Evolutionary conservation across 1,140 invertebrate species (phyloP).

Genomic region (Cyclina sinensis): DNA sequence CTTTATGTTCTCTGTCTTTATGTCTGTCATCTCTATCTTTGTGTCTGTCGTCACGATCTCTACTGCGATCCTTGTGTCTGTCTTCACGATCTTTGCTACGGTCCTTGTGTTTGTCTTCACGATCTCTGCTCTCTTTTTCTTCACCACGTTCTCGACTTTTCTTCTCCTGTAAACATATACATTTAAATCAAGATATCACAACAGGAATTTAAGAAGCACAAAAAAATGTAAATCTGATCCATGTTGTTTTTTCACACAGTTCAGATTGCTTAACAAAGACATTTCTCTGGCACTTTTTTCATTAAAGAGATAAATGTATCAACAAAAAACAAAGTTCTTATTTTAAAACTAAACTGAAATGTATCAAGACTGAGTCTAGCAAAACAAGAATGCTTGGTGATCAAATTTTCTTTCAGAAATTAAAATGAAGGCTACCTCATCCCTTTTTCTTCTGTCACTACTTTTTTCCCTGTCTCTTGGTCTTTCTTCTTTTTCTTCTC

Average conservation of each 20-base stretch:
- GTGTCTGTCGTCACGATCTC: slow-evolving; percentile 58
- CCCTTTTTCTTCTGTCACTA: slow-evolving; percentile 69
- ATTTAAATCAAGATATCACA: too few species aligned
- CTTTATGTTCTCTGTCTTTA: slow-evolving; percentile 56
- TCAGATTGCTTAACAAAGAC: neutral
- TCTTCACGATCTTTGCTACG: slow-evolving; percentile 68
- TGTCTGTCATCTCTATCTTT: slow-evolving; percentile 69
- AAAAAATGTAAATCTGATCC: neutral
- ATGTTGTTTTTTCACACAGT: too few species aligned
- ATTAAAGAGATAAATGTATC: too few species aligned
- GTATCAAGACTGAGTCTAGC: too few species aligned
- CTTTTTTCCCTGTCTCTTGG: slow-evolving; percentile 69
- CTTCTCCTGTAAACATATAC: slow-evolving; percentile 68
- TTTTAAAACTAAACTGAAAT: too few species aligned
- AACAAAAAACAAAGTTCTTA: too few species aligned
- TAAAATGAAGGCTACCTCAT: too few species aligned
- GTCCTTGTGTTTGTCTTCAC: slow-evolving; percentile 57
- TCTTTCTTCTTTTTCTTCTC: slow-evolving; percentile 75
- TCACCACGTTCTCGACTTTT: slow-evolving; percentile 45
- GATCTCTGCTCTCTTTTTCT: slow-evolving; percentile 61
- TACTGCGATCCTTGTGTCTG: slow-evolving; percentile 65
- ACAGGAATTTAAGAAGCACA: neutral
- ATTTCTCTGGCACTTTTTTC: too few species aligned
- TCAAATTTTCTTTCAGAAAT: too few species aligned
- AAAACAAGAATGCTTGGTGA: too few species aligned